Conservation (phyloP, 2,113 vertebrate genomes). For the Rhinolophus sinicus region DNA sequence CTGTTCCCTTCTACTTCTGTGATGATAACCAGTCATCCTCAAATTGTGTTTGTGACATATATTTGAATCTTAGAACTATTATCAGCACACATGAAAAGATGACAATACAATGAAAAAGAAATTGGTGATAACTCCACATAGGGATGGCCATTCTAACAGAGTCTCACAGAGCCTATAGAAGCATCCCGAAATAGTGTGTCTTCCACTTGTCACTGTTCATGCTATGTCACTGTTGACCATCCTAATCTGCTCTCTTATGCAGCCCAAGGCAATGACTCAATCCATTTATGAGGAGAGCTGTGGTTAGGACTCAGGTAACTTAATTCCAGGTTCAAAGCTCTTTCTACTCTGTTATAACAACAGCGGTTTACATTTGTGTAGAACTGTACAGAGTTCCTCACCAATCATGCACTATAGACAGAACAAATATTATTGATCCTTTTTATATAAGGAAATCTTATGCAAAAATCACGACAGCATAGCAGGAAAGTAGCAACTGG, state of each 20-base stretch:
- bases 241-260: not conserved
- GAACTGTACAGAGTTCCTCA: not conserved
- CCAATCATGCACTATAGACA: not conserved
- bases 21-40: not conserved
- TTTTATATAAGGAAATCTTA: not conserved
- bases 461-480: not conserved
- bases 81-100: not conserved
- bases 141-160: fast-evolving
- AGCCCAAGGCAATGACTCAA: not conserved
- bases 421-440: fast-evolving
- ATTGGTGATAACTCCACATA: not conserved
- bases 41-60: not conserved
- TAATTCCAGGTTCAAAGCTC: not conserved
- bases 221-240: not conserved
- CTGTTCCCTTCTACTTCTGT: not conserved
- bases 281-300: not conserved
- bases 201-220: not conserved
- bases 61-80: not conserved
- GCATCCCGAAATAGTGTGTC: not conserved
- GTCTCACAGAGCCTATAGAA: not conserved
- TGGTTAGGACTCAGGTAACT: not conserved
- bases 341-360: not conserved
- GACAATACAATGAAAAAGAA: not conserved
- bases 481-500: not conserved
- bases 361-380: fast-evolving